phyloP scores from a whole-genome alignment of 2,888 invertebrate genomes.

The Morpho helenor region DNA sequence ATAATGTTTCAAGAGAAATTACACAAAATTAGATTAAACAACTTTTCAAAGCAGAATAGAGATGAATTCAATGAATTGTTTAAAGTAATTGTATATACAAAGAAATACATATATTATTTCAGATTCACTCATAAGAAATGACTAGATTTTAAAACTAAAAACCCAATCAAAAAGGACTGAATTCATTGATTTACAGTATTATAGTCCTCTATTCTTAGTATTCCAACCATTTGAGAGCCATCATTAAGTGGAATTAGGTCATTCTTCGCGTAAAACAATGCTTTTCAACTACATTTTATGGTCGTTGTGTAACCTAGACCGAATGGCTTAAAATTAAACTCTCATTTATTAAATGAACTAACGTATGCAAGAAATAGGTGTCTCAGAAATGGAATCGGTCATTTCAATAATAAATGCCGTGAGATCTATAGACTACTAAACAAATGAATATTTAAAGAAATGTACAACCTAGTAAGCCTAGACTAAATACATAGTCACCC shows the following conservation, averaged over 20 bases:
- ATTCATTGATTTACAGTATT: conserved; percentile 2
- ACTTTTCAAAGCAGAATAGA: too few relatives aligned
- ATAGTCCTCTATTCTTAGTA: conserved; percentile 20
- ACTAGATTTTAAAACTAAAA: too few relatives aligned
- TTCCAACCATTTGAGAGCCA: conserved; percentile 23
- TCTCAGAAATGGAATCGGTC: conserved; percentile 26
- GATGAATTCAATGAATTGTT: too few relatives aligned
- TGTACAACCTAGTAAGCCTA: conserved; percentile 21
- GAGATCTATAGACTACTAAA: conserved; percentile 30
- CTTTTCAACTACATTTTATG: conserved; percentile 25
- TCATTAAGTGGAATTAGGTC: conserved; percentile 29
- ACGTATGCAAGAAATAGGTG: conserved; percentile 25
- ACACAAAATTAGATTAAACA: too few relatives aligned
- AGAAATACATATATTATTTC: too few relatives aligned
- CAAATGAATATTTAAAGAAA: conserved; percentile 28
- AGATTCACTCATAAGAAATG: too few relatives aligned
- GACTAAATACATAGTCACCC: conserved; percentile 14
- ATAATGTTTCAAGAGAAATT: too few relatives aligned
- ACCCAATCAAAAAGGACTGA: neutral
- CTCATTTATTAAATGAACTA: conserved; percentile 32
- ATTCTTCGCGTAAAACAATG: conserved; percentile 28
- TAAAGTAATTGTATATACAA: too few relatives aligned
- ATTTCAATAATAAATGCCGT: conserved; percentile 30
- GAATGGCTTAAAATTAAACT: conserved; percentile 31
- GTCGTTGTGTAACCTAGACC: conserved; percentile 30